Evolutionary conservation across 2,113 vertebrate species (phyloP).

Genomic region (Antidorcas marsupialis): DNA sequence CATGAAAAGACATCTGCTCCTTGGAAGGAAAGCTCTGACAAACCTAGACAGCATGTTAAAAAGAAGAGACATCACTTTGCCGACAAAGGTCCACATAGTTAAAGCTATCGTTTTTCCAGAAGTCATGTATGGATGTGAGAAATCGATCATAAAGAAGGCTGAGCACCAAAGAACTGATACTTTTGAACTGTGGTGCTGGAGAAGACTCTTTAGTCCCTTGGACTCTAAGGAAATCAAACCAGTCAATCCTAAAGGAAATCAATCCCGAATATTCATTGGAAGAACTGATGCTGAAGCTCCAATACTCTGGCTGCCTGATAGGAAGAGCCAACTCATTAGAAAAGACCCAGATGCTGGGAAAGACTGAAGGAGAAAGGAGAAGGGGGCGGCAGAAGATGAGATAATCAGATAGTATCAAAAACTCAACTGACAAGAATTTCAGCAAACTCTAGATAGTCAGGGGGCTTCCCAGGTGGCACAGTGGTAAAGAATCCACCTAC

Average conservation of each 20-base stretch:
- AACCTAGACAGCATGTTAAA: not conserved
- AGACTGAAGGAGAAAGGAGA: not conserved
- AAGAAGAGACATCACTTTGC: not conserved
- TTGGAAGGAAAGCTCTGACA: not conserved
- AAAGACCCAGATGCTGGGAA: not conserved
- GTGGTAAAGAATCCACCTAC: not conserved
- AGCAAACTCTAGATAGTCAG: not conserved
- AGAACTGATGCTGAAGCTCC: not conserved
- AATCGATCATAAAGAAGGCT: not conserved
- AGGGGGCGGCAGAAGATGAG: not conserved
- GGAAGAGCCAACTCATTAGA: not conserved
- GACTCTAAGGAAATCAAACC: not conserved
- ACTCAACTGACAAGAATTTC: not conserved
- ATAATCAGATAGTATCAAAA: not conserved
- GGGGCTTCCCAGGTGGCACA: not conserved
- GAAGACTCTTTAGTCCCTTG: not conserved
- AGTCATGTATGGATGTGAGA: not conserved
- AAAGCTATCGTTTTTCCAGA: not conserved
- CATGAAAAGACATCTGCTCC: not conserved
- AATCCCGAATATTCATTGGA: not conserved
- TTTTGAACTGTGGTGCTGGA: not conserved
- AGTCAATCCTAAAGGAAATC: not conserved
- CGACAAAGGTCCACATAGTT: not conserved
- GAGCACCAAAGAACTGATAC: not conserved
- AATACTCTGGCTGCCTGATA: not conserved